A percentile compares a stretch with the other conserved stretches of the same genome.
Evolutionary conservation across 2,888 invertebrate genomes (phyloP).

Genomic region (Hanleya hanleyi): DNA sequence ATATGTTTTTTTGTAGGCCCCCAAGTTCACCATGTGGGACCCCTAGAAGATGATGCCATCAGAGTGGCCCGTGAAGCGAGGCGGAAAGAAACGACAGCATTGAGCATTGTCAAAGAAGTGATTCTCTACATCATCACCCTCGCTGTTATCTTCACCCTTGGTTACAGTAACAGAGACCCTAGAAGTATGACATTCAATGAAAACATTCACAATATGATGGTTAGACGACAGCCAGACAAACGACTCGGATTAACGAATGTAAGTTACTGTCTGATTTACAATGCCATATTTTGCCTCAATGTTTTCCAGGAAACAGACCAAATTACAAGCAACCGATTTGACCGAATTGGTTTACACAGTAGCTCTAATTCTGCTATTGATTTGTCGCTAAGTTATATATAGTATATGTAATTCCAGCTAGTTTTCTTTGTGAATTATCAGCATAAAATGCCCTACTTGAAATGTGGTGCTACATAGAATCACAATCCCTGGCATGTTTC

Average conservation of each 20-base stretch:
- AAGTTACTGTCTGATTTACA: not conserved
- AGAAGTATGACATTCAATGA: conserved; percentile 38
- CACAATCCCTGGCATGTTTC: too few species aligned
- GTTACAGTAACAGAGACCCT: conserved; percentile 46
- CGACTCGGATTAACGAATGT: not conserved
- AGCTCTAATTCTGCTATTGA: too few species aligned
- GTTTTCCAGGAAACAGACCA: too few species aligned
- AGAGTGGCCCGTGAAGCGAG: not conserved
- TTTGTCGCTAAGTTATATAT: too few species aligned
- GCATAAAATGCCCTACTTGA: too few species aligned
- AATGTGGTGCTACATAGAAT: too few species aligned
- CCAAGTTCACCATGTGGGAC: not conserved
- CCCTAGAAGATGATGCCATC: not conserved
- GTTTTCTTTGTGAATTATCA: too few species aligned
- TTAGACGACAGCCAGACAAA: not conserved
- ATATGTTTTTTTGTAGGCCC: not conserved
- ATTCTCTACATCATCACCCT: conserved; percentile 36
- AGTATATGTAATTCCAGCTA: too few species aligned
- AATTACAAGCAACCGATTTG: too few species aligned
- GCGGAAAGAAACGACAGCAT: not conserved
- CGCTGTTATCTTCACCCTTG: conserved; percentile 42
- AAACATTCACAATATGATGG: conserved; percentile 31
- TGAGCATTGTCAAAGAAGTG: conserved; percentile 28
- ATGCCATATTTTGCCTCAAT: too few species aligned
- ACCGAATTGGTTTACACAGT: too few species aligned